phyloP scores from a whole-genome alignment of 2,888 invertebrate genomes.

The Neocrepidodera transversa region DNA sequence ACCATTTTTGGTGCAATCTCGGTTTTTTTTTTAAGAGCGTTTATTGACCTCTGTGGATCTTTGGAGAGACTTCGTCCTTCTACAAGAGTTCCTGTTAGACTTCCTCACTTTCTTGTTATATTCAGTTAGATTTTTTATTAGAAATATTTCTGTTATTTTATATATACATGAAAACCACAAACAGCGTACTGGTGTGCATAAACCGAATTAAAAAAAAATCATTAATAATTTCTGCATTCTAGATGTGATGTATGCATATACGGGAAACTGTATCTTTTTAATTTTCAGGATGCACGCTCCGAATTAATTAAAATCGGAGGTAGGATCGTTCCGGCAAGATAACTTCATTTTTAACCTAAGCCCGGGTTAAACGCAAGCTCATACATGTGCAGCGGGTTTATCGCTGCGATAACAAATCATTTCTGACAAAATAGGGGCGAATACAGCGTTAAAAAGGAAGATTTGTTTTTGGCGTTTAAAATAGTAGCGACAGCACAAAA shows the following conservation, averaged over 20 bases:
- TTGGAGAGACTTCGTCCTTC: too few species aligned
- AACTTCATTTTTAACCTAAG: not conserved
- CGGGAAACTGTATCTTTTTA: constrained; percentile 1
- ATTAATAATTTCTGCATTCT: constrained; percentile 3
- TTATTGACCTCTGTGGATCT: too few species aligned
- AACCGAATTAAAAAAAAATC: not conserved
- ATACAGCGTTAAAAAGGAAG: not conserved
- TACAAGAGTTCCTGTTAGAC: too few species aligned
- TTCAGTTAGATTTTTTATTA: too few species aligned
- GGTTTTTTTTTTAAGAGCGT: too few species aligned
- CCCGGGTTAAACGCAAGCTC: not conserved
- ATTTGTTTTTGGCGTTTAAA: too few species aligned
- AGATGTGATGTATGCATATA: constrained; percentile 1
- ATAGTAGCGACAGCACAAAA: too few species aligned
- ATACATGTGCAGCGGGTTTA: not conserved
- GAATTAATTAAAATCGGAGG: constrained; percentile 5
- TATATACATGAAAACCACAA: too few species aligned
- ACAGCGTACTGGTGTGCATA: not conserved
- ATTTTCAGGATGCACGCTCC: not conserved
- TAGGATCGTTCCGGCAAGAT: constrained; percentile 1
- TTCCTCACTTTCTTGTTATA: too few species aligned
- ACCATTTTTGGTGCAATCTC: too few species aligned
- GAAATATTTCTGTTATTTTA: too few species aligned
- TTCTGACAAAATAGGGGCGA: not conserved
- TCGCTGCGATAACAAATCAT: not conserved